phyloP scores from a whole-genome alignment of 2,113 vertebrate species.

The Brachyistius frenatus region DNA sequence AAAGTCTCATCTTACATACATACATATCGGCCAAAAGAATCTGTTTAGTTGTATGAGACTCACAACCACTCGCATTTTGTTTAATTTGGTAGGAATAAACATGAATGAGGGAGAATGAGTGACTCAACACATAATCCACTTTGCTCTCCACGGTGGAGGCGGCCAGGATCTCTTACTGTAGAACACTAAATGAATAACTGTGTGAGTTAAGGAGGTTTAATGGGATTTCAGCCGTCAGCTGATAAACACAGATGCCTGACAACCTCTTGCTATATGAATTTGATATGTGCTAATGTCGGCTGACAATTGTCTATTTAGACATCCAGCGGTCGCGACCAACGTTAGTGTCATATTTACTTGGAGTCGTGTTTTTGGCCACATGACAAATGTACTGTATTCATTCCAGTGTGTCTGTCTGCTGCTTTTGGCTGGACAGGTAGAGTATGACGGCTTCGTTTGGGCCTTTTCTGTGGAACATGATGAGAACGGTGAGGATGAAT shows the following conservation, averaged over 20 bases:
- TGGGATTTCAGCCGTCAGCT: constrained; percentile 34
- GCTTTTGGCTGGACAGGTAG: background rate
- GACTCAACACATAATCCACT: constrained; percentile 61
- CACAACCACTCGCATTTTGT: background rate
- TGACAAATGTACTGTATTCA: background rate
- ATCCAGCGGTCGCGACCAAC: background rate
- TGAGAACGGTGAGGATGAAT: too few relatives aligned
- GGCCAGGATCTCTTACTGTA: constrained; percentile 40
- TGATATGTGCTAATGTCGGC: background rate
- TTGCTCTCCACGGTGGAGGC: constrained; percentile 37
- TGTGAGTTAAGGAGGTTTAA: constrained; percentile 30
- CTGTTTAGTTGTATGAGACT: background rate
- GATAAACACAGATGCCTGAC: constrained; percentile 14
- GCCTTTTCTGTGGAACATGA: too few relatives aligned
- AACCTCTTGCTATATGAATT: background rate
- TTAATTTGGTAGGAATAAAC: constrained; percentile 49
- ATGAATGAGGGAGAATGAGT: constrained; percentile 41
- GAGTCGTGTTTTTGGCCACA: background rate
- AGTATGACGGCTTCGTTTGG: too few relatives aligned
- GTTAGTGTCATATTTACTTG: background rate
- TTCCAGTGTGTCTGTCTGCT: background rate
- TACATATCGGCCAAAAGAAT: background rate
- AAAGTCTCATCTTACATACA: background rate
- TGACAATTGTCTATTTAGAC: background rate
- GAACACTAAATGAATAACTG: constrained; percentile 45